These are phyloP conservation scores for Haplotaxodon microlepis DNA, from an alignment of 2,113 vertebrate species.

Conservation along the genomic window DNA sequence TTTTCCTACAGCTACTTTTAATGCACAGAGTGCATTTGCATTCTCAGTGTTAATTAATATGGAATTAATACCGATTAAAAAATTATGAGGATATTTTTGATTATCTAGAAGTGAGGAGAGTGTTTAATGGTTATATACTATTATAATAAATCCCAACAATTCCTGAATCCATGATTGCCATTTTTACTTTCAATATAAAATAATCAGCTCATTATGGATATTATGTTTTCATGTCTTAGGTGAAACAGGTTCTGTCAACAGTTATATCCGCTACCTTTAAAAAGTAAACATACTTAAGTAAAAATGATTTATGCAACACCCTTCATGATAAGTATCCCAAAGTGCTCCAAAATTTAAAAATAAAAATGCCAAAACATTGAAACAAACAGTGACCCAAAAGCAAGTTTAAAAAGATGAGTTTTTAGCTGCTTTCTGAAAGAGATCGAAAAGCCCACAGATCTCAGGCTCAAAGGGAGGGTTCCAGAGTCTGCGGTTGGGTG, in stretches of 20 bases:
- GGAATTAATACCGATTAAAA: background rate
- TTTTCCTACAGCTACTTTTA: background rate
- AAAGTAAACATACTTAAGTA: background rate
- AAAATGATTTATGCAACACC: background rate
- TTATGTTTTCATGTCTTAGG: no score
- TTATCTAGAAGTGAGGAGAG: background rate
- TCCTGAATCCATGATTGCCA: no score
- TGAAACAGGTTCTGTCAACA: background rate
- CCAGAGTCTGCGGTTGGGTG: background rate
- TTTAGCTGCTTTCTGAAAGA: background rate
- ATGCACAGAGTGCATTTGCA: background rate
- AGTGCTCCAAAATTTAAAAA: background rate
- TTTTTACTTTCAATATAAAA: no score
- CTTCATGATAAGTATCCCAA: background rate
- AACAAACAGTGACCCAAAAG: background rate
- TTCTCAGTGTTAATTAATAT: background rate
- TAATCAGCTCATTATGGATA: no score
- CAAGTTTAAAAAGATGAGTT: background rate
- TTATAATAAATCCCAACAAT: background rate
- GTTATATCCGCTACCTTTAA: background rate
- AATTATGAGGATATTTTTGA: background rate
- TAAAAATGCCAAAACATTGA: background rate
- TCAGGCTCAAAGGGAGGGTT: background rate
- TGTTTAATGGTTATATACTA: background rate
- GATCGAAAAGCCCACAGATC: background rate